Evolutionary conservation across 1,140 invertebrate species (phyloP).

Genomic region (Tetramorium simillimum): DNA sequence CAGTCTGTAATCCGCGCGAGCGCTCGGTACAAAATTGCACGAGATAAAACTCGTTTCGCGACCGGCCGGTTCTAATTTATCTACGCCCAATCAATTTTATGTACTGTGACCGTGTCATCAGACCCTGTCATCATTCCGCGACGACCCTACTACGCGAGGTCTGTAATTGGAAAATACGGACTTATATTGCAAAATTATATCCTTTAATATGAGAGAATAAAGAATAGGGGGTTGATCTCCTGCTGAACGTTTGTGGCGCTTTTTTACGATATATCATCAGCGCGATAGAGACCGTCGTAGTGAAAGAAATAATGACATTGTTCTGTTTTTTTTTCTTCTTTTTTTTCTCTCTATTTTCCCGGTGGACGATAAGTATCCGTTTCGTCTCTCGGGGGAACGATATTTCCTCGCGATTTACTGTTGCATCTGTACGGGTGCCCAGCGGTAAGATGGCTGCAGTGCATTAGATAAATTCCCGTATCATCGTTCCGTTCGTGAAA

Average conservation of each 20-base stretch:
- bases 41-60: neutral
- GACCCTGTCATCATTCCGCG: slow-evolving; percentile 20
- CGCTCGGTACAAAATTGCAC: neutral
- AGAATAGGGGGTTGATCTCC: neutral
- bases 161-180: slow-evolving; percentile 43
- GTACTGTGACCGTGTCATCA: slow-evolving; percentile 21
- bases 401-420: slow-evolving; percentile 51
- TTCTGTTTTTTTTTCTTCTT: slow-evolving; percentile 17
- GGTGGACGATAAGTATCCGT: slow-evolving; percentile 47
- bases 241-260: neutral
- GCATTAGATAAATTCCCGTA: slow-evolving; percentile 41
- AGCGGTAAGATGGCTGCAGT: neutral
- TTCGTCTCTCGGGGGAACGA: slow-evolving; percentile 54
- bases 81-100: slow-evolving; percentile 39
- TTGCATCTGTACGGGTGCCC: slow-evolving; percentile 18
- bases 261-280: slow-evolving; percentile 41
- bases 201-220: slow-evolving; percentile 37
- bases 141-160: slow-evolving; percentile 16
- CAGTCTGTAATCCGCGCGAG: slow-evolving; percentile 4
- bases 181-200: slow-evolving; percentile 40
- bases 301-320: slow-evolving; percentile 44
- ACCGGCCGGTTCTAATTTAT: slow-evolving; percentile 27
- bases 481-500: slow-evolving; percentile 17
- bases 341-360: slow-evolving; percentile 26
- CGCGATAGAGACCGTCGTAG: neutral